Evolutionary conservation across 2,888 invertebrate genomes (phyloP).

Genomic region (Drosophila antonietae): DNA sequence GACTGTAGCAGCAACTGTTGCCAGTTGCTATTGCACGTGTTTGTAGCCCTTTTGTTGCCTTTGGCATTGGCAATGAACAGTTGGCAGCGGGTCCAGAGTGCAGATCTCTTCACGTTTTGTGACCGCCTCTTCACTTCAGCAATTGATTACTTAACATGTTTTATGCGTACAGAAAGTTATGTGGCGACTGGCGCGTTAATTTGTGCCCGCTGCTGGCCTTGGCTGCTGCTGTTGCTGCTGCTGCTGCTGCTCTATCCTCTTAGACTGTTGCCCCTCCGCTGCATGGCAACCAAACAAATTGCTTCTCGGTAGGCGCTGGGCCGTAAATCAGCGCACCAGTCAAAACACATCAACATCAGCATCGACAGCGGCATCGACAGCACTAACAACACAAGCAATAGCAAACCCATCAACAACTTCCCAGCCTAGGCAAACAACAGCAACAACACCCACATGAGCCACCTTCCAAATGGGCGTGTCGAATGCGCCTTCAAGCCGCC

Average conservation of each 20-base stretch:
- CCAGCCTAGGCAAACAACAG: constrained; percentile 38
- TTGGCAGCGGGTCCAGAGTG: constrained; percentile 33
- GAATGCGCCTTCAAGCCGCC: constrained; percentile 41
- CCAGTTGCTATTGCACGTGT: constrained; percentile 59
- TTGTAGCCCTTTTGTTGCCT: constrained; percentile 64
- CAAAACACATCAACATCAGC: constrained; percentile 73
- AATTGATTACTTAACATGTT: constrained; percentile 84
- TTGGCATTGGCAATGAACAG: constrained; percentile 74
- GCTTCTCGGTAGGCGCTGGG: constrained; percentile 70
- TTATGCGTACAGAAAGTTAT: constrained; percentile 78
- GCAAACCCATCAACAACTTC: constrained; percentile 42
- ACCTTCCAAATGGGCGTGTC: constrained; percentile 51
- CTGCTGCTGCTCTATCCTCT: constrained; percentile 21
- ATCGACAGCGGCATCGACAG: constrained; percentile 47
- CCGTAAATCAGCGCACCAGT: constrained; percentile 75
- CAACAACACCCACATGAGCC: constrained; percentile 44
- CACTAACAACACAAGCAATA: constrained; percentile 22
- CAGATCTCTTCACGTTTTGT: constrained; percentile 22
- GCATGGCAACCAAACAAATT: constrained; percentile 72
- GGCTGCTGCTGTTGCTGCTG: constrained; percentile 23
- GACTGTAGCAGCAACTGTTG: constrained; percentile 15
- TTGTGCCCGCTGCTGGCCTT: constrained; percentile 52
- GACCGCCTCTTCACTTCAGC: constrained; percentile 50
- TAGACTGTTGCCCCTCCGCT: constrained; percentile 10
- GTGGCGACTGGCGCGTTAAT: constrained; percentile 77